These are phyloP conservation scores for Actinernus sp. DNA, from an alignment of 92 coral and sea anemone genomes.

Conservation along the genomic window DNA sequence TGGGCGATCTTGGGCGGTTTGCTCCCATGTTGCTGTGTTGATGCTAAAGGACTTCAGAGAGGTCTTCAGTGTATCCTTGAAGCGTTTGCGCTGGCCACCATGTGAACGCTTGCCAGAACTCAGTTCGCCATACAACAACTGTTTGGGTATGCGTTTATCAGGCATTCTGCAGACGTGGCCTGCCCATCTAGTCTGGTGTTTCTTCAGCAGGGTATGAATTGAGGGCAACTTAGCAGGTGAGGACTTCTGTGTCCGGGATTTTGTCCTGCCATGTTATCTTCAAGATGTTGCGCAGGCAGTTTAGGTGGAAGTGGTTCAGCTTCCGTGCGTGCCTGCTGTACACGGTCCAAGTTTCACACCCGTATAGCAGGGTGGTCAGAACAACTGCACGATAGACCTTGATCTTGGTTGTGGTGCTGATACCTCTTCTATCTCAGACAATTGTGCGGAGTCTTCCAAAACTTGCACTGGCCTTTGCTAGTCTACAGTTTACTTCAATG, in stretches of 20 bases:
- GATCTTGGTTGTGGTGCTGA: conserved; percentile 11
- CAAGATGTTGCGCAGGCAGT: conserved; percentile 6
- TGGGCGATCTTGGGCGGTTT: too few species aligned
- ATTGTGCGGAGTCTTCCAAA: conserved; percentile 27
- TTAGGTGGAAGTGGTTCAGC: conserved; percentile 37
- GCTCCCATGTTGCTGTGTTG: too few species aligned
- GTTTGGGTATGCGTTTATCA: too few species aligned
- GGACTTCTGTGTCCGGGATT: conserved; percentile 30
- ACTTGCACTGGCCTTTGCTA: conserved; percentile 38
- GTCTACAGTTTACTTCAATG: conserved; percentile 18
- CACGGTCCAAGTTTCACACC: conserved; percentile 42
- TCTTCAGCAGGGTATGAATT: conserved; percentile 17
- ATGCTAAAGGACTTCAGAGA: too few species aligned
- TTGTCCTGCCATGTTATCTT: conserved; percentile 27
- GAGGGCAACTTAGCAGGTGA: conserved; percentile 1
- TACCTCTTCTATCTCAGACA: conserved; percentile 31
- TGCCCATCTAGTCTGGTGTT: conserved; percentile 28
- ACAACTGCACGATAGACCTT: conserved; percentile 29
- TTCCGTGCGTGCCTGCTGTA: conserved; percentile 37
- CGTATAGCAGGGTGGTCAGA: conserved; percentile 34
- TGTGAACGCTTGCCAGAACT: too few species aligned
- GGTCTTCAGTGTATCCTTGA: too few species aligned
- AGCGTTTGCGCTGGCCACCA: too few species aligned
- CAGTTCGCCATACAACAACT: too few species aligned
- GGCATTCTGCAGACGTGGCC: too few species aligned